A percentile compares a stretch with the other conserved stretches of the same genome.
Conservation (phyloP, 2,888 invertebrate species). For the Agrochola lota region DNA sequence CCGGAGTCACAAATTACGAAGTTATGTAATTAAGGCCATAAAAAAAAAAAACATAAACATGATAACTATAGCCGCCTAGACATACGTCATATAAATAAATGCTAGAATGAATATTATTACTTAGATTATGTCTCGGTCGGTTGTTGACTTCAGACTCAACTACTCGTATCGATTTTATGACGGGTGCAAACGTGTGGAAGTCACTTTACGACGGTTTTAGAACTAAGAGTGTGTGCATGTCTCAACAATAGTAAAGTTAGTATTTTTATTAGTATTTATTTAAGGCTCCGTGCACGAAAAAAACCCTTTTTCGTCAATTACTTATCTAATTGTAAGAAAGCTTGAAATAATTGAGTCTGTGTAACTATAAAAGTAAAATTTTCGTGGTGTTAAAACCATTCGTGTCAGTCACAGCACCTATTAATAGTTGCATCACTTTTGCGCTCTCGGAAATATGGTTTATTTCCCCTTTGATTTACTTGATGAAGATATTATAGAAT, state of each 20-base stretch:
- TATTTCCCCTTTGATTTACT: too few relatives aligned
- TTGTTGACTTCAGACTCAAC: conserved; percentile 24
- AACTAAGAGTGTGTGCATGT: conserved; percentile 1
- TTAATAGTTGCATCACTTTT: too few relatives aligned
- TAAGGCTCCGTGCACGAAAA: not conserved
- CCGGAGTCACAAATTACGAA: not conserved
- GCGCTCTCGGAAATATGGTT: too few relatives aligned
- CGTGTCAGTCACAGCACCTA: too few relatives aligned
- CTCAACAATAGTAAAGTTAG: not conserved
- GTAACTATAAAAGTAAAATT: too few relatives aligned
- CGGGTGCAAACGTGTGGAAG: conserved; percentile 26
- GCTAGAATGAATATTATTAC: not conserved
- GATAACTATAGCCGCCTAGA: not conserved
- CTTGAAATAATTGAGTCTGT: too few relatives aligned
- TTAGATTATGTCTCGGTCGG: conserved; percentile 1
- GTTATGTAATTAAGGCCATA: not conserved
- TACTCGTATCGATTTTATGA: conserved; percentile 48
- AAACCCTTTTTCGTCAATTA: too few relatives aligned
- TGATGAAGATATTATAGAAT: too few relatives aligned
- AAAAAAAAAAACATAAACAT: not conserved
- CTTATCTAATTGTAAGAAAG: too few relatives aligned
- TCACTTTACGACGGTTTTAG: conserved; percentile 21
- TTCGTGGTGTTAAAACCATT: too few relatives aligned
- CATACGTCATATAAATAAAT: conserved; percentile 1
- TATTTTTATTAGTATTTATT: not conserved